Conservation (phyloP, 2,888 invertebrate genomes). For the Ochropleura plecta region DNA sequence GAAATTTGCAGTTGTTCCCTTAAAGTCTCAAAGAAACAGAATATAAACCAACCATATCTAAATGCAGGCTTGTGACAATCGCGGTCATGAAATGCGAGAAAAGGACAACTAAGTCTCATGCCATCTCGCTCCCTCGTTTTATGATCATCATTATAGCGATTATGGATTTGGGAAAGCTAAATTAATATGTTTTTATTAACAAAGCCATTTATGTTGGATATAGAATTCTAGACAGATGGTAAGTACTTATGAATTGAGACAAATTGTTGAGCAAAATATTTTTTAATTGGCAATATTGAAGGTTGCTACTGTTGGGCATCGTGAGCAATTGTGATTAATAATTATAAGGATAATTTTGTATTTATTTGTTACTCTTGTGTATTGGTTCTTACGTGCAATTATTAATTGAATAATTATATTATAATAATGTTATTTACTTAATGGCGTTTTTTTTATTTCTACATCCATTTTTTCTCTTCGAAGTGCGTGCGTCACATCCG, state of each 20-base stretch:
- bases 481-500: not conserved
- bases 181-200: not conserved
- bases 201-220: not conserved
- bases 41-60: not conserved
- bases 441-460: conserved; percentile 22
- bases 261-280: conserved; percentile 19
- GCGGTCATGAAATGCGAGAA: not conserved
- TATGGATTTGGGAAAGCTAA: not conserved
- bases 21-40: not conserved
- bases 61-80: not conserved
- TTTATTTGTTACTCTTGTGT: conserved; percentile 60
- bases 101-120: not conserved
- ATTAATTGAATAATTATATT: conserved; percentile 56
- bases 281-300: conserved; percentile 22
- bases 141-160: not conserved
- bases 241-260: conserved; percentile 6
- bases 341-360: conserved; percentile 64
- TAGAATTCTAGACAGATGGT: conserved; percentile 13
- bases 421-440: conserved; percentile 57
- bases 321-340: conserved; percentile 61
- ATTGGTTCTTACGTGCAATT: conserved; percentile 62
- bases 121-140: conserved; percentile 1
- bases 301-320: conserved; percentile 22
- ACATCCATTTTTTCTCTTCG: not conserved
- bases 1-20: not conserved